These are phyloP conservation scores for Rhodinocichla rosea DNA, from an alignment of 2,113 vertebrate species.

Conservation along the genomic window DNA sequence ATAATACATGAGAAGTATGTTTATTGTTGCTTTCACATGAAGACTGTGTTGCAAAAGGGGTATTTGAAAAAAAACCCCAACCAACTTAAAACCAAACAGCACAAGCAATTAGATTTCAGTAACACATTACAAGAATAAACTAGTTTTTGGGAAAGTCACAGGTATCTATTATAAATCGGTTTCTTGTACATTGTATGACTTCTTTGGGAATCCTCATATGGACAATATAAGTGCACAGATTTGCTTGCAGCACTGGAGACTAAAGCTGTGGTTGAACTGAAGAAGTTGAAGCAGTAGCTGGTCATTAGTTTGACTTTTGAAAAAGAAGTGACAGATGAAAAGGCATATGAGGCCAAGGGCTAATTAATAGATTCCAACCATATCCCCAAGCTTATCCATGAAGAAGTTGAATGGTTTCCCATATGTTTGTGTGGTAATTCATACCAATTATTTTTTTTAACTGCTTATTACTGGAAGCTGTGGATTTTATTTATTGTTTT, in stretches of 20 bases:
- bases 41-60: not conserved
- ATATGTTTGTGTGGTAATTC: not conserved
- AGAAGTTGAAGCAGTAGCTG: not conserved
- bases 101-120: not conserved
- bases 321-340: not conserved
- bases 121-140: not conserved
- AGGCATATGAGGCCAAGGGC: not conserved
- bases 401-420: slow-evolving; percentile 8
- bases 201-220: not conserved
- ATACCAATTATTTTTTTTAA: not conserved
- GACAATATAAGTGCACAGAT: not conserved
- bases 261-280: not conserved
- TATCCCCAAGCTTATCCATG: not conserved
- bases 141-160: not conserved
- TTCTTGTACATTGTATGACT: not conserved
- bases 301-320: not conserved
- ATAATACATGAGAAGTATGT: not conserved
- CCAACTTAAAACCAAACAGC: not conserved
- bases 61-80: not conserved
- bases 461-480: not conserved
- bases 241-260: not conserved
- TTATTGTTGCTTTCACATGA: not conserved
- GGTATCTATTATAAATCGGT: not conserved
- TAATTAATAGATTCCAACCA: slow-evolving; percentile 15
- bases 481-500: slow-evolving; percentile 5